These are phyloP conservation scores for Sesia bembeciformis DNA, from an alignment of 2,888 invertebrate species.

Conservation along the genomic window DNA sequence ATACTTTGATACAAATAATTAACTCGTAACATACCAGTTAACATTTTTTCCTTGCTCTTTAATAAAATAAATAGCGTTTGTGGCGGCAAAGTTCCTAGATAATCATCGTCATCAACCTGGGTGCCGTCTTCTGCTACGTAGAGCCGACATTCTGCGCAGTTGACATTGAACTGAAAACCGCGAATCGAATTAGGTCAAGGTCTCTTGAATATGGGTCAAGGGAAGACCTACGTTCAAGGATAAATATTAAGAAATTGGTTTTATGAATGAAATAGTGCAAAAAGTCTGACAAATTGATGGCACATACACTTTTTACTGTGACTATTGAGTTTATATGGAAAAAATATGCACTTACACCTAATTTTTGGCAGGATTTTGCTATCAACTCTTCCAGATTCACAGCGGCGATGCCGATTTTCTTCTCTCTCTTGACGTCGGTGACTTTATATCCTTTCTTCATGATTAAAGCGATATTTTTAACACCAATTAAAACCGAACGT, in stretches of 20 bases:
- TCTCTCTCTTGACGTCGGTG: constrained; percentile 78
- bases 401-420: constrained; percentile 82
- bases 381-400: constrained; percentile 78
- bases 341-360: constrained; percentile 62
- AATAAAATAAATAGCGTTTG: constrained; percentile 82
- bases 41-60: constrained; percentile 66
- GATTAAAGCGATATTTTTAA: constrained; percentile 11
- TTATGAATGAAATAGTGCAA: constrained; percentile 20
- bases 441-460: constrained; percentile 82
- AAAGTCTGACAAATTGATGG: constrained; percentile 2
- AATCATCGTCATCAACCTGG: constrained; percentile 82
- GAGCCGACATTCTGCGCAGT: constrained; percentile 60
- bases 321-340: not conserved
- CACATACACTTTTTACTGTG: not conserved
- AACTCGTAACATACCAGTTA: constrained; percentile 63
- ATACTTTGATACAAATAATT: no score
- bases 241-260: constrained; percentile 15
- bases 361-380: constrained; percentile 79
- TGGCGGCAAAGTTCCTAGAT: constrained; percentile 81
- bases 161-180: constrained; percentile 63
- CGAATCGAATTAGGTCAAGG: constrained; percentile 41
- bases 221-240: constrained; percentile 19
- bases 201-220: constrained; percentile 29
- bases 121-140: constrained; percentile 80
- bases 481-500: no score